Conservation (phyloP, 2,888 invertebrate species). For the Cynaeus angustus region DNA sequence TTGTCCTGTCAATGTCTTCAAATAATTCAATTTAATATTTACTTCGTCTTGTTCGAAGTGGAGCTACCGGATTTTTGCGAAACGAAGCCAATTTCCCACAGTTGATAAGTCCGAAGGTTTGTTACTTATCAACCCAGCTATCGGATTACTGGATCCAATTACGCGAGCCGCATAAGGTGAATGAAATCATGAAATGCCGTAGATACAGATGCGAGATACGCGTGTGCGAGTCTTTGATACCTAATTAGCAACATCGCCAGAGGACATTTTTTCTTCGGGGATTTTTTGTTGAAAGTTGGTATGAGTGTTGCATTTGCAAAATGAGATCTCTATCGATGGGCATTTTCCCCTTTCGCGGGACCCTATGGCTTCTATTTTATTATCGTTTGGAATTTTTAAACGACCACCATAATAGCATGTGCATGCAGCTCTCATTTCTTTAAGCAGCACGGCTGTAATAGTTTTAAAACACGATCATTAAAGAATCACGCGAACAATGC, state of each 20-base stretch:
- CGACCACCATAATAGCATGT: constrained; percentile 48
- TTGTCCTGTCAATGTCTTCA: constrained; percentile 51
- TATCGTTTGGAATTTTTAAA: constrained; percentile 50
- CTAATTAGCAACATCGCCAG: constrained; percentile 65
- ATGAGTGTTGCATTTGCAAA: no score
- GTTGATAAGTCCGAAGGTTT: constrained; percentile 66
- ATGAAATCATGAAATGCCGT: constrained; percentile 70
- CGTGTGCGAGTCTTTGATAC: constrained; percentile 66
- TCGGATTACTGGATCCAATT: constrained; percentile 71
- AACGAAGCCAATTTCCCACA: constrained; percentile 68
- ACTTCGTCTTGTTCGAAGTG: constrained; percentile 10
- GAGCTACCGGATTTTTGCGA: constrained; percentile 32
- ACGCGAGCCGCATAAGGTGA: constrained; percentile 71
- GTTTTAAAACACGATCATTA: constrained; percentile 60
- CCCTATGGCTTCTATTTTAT: constrained; percentile 27
- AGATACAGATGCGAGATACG: constrained; percentile 67
- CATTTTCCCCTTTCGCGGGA: constrained; percentile 9
- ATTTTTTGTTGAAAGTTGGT: no score
- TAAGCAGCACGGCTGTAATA: constrained; percentile 49
- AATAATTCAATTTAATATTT: constrained; percentile 55
- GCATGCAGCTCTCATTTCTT: constrained; percentile 50
- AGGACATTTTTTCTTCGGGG: constrained; percentile 1
- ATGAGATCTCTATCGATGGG: constrained; percentile 16
- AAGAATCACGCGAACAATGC: constrained; percentile 63
- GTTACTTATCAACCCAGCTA: constrained; percentile 68